A percentile compares a stretch with the other conserved stretches of the same genome.
phyloP scores from a whole-genome alignment of 2,797 vertebrate genomes.

The Rhabdophis nuchalis region DNA sequence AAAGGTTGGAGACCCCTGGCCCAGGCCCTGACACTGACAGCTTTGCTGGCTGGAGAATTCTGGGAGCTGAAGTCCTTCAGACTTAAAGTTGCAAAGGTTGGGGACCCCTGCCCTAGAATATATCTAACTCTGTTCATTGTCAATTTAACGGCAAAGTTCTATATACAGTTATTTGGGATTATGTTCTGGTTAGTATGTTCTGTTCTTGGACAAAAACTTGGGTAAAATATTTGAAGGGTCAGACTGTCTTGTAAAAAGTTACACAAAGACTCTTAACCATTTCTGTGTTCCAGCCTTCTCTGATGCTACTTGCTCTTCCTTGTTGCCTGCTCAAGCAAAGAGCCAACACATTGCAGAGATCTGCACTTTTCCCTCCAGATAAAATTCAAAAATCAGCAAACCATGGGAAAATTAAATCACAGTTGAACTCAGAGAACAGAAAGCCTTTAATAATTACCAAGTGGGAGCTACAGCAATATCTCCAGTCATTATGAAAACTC shows the following conservation, averaged over 20 bases:
- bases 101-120: background rate
- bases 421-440: constrained; percentile 9
- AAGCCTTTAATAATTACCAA: constrained; percentile 9
- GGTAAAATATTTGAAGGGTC: background rate
- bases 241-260: background rate
- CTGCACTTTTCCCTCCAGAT: background rate
- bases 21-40: no score
- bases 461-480: background rate
- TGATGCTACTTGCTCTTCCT: background rate
- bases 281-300: background rate
- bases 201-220: background rate
- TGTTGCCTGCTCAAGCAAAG: background rate
- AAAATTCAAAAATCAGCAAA: constrained; percentile 19
- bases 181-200: background rate
- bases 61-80: no score
- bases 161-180: background rate
- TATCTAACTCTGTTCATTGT: background rate
- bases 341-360: background rate
- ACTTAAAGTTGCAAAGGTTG: no score
- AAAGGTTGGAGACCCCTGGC: no score
- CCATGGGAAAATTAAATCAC: background rate
- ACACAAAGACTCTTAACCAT: background rate
- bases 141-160: background rate
- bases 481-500: background rate
- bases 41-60: no score